A percentile compares a stretch with the other conserved stretches of the same genome.
Conservation (phyloP, 2,113 vertebrate species). For the Crotalus viridis region DNA sequence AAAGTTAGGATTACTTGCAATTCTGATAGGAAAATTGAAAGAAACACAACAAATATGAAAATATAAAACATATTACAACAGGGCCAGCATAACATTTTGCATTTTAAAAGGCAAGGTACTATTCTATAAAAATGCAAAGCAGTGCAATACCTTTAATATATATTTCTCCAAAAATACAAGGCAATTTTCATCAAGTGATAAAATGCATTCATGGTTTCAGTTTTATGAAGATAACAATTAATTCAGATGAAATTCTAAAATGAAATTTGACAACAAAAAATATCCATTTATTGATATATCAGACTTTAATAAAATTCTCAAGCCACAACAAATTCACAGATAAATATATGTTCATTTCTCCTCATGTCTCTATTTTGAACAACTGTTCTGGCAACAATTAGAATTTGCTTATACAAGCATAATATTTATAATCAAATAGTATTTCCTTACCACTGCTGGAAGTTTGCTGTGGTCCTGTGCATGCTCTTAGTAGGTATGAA, state of each 20-base stretch:
- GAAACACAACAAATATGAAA: conserved; percentile 11
- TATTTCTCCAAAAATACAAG: conserved; percentile 7
- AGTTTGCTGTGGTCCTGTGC: conserved; percentile 82
- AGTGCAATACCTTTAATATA: not conserved
- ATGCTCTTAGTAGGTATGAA: conserved; percentile 92
- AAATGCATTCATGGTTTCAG: conserved; percentile 31
- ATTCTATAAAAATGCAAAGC: conserved; percentile 23
- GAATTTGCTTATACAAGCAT: conserved; percentile 40
- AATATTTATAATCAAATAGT: conserved; percentile 62
- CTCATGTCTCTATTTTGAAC: conserved; percentile 22
- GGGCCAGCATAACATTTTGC: conserved; percentile 21
- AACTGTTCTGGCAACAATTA: conserved; percentile 44
- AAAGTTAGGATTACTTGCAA: conserved; percentile 27
- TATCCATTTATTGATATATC: not conserved
- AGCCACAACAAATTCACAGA: conserved; percentile 19
- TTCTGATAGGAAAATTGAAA: conserved; percentile 38
- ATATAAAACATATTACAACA: conserved; percentile 6
- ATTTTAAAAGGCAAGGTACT: conserved; percentile 3
- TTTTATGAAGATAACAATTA: conserved; percentile 11
- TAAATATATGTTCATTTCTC: not conserved
- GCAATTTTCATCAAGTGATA: conserved; percentile 37
- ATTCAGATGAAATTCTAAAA: conserved; percentile 28
- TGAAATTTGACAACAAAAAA: conserved; percentile 27
- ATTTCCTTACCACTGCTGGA: conserved; percentile 89
- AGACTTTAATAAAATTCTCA: not conserved